Percentiles rank a stretch among this genome's conserved stretches.
Evolutionary conservation across 2,113 vertebrate species (phyloP).

Genomic region (Bothrops jararaca): DNA sequence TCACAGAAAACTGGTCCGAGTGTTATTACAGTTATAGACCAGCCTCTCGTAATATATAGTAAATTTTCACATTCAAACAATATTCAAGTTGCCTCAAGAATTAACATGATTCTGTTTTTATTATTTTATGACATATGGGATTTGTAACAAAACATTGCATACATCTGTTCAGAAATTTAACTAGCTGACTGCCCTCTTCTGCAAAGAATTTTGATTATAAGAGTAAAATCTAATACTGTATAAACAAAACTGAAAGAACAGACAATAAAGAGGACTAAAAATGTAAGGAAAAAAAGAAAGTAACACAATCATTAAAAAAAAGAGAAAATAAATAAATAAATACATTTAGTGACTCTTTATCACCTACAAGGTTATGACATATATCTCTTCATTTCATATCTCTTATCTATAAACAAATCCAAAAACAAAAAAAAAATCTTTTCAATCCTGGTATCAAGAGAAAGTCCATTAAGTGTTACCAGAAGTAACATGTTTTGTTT

Average conservation of each 20-base stretch:
- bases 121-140: background rate
- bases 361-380: background rate
- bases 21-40: background rate
- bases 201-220: background rate
- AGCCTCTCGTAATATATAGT: background rate
- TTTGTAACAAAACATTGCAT: background rate
- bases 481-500: too few relatives aligned
- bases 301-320: background rate
- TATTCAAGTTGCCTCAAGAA: background rate
- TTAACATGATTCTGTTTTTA: too few relatives aligned
- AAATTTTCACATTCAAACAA: background rate
- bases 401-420: background rate
- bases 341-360: background rate
- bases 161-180: background rate
- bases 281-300: background rate
- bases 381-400: background rate
- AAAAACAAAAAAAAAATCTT: background rate
- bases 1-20: background rate
- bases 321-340: background rate
- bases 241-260: background rate
- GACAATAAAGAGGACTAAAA: background rate
- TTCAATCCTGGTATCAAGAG: background rate
- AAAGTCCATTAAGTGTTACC: background rate
- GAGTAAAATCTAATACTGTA: background rate
- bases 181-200: background rate